Evolutionary conservation across 2,888 invertebrate genomes (phyloP).

Genomic region (Machimus rusticus): DNA sequence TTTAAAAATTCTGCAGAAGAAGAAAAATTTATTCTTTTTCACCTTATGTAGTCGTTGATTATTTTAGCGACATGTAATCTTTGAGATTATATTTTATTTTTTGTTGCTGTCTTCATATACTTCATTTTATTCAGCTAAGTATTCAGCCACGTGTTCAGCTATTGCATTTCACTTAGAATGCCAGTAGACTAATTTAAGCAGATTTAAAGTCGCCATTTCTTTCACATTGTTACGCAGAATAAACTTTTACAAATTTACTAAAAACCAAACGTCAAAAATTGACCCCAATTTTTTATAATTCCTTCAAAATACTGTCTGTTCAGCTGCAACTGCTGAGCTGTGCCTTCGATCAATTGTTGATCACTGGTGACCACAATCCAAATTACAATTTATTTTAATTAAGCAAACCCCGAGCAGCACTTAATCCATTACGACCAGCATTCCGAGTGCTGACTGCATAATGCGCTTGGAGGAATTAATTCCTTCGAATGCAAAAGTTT

Average conservation of each 20-base stretch:
- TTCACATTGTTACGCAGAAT: too few species aligned
- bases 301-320: neutral
- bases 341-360: constrained; percentile 6
- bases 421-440: constrained; percentile 6
- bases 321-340: neutral
- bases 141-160: too few species aligned
- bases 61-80: neutral
- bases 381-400: constrained; percentile 28
- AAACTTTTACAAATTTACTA: too few species aligned
- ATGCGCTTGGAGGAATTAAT: neutral
- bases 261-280: too few species aligned
- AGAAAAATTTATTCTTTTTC: neutral
- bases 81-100: neutral
- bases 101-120: too few species aligned
- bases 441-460: constrained; percentile 22
- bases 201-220: too few species aligned
- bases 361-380: neutral
- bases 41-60: neutral
- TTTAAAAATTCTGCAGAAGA: neutral
- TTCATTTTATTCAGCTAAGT: too few species aligned
- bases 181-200: too few species aligned
- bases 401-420: constrained; percentile 9
- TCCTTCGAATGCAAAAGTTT: neutral
- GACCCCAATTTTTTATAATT: neutral
- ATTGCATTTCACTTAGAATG: too few species aligned